Conservation (phyloP, 53 echinoderm and acorn worm genomes). For the Paracentrotus lividus region DNA sequence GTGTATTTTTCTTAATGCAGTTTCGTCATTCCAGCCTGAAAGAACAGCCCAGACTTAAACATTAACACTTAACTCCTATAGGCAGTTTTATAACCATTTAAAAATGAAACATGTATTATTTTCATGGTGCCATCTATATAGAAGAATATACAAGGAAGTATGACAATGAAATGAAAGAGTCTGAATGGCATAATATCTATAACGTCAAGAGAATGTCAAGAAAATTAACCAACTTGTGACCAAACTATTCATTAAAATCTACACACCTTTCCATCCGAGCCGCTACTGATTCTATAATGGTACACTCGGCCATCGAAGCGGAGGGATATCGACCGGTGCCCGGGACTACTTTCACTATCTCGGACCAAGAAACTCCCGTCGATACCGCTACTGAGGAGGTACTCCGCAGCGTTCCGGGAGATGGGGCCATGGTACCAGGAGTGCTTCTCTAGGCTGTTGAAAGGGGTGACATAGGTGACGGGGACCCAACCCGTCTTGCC, state of each 20-base stretch:
- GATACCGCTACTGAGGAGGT: constrained; percentile 97
- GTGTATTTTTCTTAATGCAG: no score
- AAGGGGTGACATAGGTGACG: constrained; percentile 90
- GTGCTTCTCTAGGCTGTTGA: constrained; percentile 97
- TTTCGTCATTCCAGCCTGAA: no score
- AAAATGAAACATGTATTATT: no score
- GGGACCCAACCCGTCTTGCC: constrained; percentile 97
- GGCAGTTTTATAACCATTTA: no score
- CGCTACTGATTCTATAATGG: constrained; percentile 95
- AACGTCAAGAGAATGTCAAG: no score
- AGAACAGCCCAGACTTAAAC: no score
- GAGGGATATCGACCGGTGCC: constrained; percentile 96
- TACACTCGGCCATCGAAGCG: constrained; percentile 95
- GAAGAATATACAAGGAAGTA: no score
- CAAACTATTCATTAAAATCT: neutral
- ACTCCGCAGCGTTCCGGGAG: constrained; percentile 96
- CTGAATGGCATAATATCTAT: no score
- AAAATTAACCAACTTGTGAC: no score
- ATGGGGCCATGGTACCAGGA: constrained; percentile 98
- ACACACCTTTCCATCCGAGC: constrained; percentile 90
- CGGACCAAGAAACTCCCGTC: constrained; percentile 98
- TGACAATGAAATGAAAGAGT: no score
- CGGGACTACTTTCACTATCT: constrained; percentile 97
- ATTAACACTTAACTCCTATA: no score
- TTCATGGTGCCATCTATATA: no score